A percentile compares a stretch with the other conserved stretches of the same genome.
These are phyloP conservation scores for Hipposideros larvatus DNA, from an alignment of 2,797 vertebrate genomes.

Conservation along the genomic window DNA sequence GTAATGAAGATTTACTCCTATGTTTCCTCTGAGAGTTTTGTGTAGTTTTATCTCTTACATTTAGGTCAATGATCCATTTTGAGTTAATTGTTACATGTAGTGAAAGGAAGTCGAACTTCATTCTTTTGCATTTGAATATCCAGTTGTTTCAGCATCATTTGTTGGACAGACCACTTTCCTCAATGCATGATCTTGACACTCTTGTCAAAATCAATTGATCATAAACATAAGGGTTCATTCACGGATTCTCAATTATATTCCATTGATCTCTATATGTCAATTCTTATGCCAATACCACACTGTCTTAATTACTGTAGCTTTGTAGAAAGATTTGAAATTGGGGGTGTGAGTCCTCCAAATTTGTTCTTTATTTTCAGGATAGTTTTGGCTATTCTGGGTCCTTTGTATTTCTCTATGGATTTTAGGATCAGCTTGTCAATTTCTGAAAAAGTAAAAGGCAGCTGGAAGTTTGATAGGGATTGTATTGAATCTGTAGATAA, in stretches of 20 bases:
- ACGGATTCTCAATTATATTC: neutral
- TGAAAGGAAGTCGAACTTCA: neutral
- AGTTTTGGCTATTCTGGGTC: neutral
- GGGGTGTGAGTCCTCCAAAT: neutral
- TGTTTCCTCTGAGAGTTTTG: neutral
- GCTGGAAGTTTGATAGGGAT: neutral
- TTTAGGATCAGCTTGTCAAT: neutral
- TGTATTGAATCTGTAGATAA: neutral
- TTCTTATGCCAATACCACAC: neutral
- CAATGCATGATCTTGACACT: neutral
- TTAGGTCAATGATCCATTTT: neutral
- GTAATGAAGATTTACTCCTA: neutral
- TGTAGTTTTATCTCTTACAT: neutral
- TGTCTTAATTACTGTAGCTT: neutral
- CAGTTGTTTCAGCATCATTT: neutral
- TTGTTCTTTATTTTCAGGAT: slow-evolving; percentile 24
- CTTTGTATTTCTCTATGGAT: neutral
- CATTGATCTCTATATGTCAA: neutral
- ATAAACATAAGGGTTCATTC: neutral
- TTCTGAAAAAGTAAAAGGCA: neutral
- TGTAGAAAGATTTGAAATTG: slow-evolving; percentile 8
- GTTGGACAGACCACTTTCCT: neutral
- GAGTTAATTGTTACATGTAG: neutral
- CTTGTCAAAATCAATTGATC: neutral
- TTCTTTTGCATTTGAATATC: neutral